A percentile compares a stretch with the other conserved stretches of the same genome.
These are phyloP conservation scores for Empidonax traillii DNA, from an alignment of 2,113 vertebrate species.

Conservation along the genomic window DNA sequence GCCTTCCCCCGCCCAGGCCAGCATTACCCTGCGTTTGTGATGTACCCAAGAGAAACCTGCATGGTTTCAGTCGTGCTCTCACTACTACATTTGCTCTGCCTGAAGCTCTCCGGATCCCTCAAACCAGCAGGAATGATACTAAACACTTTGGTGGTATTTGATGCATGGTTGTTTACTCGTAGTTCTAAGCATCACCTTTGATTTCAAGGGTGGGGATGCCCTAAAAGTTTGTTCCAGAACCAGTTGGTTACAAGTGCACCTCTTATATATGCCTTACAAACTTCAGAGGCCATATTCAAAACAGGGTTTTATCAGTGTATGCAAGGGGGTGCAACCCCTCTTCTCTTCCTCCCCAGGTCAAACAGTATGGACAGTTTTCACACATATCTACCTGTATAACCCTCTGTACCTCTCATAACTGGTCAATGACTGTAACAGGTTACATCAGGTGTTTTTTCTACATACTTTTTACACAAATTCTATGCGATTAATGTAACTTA, in stretches of 20 bases:
- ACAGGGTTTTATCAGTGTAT: conserved; percentile 97
- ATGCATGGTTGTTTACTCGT: conserved; percentile 52
- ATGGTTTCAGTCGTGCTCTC: not conserved
- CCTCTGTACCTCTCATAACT: conserved; percentile 99
- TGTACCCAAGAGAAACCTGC: not conserved
- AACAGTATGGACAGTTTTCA: conserved; percentile 95
- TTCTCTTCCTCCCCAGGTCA: conserved; percentile 85
- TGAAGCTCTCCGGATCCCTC: conserved; percentile 50
- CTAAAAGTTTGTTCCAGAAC: conserved; percentile 85
- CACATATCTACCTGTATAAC: conserved; percentile 99
- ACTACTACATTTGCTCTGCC: conserved; percentile 1
- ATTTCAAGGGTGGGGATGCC: conserved; percentile 65
- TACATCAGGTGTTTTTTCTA: conserved; percentile 99
- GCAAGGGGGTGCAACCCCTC: conserved; percentile 89
- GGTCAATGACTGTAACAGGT: conserved; percentile 99
- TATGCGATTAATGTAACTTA: conserved; percentile 99
- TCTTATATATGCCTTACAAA: conserved; percentile 98
- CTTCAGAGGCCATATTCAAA: conserved; percentile 99
- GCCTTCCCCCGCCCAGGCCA: not conserved
- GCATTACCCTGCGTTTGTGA: not conserved
- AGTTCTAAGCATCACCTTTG: conserved; percentile 65
- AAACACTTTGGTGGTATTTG: conserved; percentile 33
- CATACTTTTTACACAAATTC: conserved; percentile 99
- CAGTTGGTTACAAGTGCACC: conserved; percentile 93
- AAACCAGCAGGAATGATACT: conserved; percentile 38